Conservation (phyloP, 1,140 invertebrate genomes). For the fruit fly (Drosophila melanogaster) region DNA sequence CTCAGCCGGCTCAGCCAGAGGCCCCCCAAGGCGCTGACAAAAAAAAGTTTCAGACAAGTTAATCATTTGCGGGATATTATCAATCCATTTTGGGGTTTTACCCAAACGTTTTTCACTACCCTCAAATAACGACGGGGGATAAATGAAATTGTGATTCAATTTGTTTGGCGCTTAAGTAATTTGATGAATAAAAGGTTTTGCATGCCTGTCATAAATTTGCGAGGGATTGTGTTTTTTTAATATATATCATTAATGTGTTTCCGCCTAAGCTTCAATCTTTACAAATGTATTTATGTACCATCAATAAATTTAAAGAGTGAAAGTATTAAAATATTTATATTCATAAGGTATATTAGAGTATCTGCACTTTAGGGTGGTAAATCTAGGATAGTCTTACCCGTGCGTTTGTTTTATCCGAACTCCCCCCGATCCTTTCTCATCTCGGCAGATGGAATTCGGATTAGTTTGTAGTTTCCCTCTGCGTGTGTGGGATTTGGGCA, state of each 20-base stretch:
- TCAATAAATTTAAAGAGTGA: too few species aligned
- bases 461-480: constrained; percentile 40
- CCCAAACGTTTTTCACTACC: constrained; percentile 30
- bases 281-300: too few species aligned
- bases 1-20: neutral
- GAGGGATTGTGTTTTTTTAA: too few species aligned
- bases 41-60: constrained; percentile 78
- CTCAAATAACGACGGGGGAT: constrained; percentile 5
- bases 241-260: too few species aligned
- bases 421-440: neutral
- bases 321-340: neutral
- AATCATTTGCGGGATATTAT: constrained; percentile 83
- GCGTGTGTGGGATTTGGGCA: constrained; percentile 68
- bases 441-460: constrained; percentile 42
- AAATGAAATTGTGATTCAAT: neutral
- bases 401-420: constrained; percentile 17
- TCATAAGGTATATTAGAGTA: neutral
- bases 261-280: too few species aligned
- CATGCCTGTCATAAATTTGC: too few species aligned
- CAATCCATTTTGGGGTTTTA: constrained; percentile 79
- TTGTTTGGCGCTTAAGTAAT: neutral
- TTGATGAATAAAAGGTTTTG: too few species aligned
- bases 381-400: neutral
- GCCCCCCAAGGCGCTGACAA: constrained; percentile 50
- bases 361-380: neutral